Base-by-base conservation (phyloP, 2,888 invertebrate species). In the Volucella bombylans region DNA sequence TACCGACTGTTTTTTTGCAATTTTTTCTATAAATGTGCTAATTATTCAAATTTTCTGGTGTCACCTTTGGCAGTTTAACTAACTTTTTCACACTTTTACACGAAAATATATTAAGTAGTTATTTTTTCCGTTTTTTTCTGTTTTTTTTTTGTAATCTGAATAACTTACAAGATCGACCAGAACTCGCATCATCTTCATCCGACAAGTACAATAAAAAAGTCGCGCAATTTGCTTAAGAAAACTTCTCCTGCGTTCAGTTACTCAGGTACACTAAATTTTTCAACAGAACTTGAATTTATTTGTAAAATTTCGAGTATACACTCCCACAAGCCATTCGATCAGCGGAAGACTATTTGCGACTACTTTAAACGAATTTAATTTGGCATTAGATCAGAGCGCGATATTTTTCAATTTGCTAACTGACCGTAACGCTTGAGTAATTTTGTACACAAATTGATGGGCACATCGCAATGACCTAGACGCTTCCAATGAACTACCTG, bases 391-490 rank as follows among this genome's bases (percentile, higher is more conserved):
- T 83, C 74, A 61, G 65, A 79, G 68, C 50, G n/a, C 54, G 71
- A 59, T 83, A 54, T 69, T 79, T 71, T 79, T 77, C 69, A 71
- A 83, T 79, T 83, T 64, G 50, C 71, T 79, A 83, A 79, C 79
- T 71, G 67, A 69, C 39, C 49, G 65, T 45, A 71, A 79, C 79
- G 79, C 83, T 55, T 79, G 79, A 83, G 54, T 71, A 67, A 83
- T 12, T 79, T 15, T 39, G 59, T 43, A 61, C 54, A 59, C 47
- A 47, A 78, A 78, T 69, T 83, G 73, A 83, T 76, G 79, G 52
- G 55, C 61, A 64, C 62, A 62, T 62, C 14, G 14, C 9, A 39
- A 10, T 71, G 79, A 79, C 79, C 83, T 79, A 79, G 83, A 69
- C 65, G 61, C n/a, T 77, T 61, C 52, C 52, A 59, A 9, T 39